These are phyloP conservation scores for Carollia perspicillata DNA, from an alignment of 2,113 vertebrate genomes.

Conservation along the genomic window DNA sequence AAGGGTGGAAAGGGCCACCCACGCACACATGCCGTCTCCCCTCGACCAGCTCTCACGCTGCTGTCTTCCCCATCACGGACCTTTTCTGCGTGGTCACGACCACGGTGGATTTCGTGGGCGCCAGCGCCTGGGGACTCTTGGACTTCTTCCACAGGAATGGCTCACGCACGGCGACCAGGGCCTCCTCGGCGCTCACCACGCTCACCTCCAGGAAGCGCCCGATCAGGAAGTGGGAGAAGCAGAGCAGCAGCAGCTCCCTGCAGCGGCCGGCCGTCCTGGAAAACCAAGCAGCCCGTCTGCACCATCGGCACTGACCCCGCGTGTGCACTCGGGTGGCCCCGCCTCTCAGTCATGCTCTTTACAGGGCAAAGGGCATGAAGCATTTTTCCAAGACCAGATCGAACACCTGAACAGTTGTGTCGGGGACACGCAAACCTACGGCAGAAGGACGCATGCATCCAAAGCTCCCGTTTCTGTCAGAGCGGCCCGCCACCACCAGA, in stretches of 20 bases:
- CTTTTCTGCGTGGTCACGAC: slow-evolving; percentile 75
- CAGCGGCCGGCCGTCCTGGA: slow-evolving; percentile 80
- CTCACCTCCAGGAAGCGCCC: slow-evolving; percentile 87
- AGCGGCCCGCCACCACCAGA: background rate
- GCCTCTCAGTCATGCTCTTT: background rate
- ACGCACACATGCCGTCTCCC: background rate
- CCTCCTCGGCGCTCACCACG: slow-evolving; percentile 84
- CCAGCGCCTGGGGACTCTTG: background rate
- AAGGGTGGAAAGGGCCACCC: fast-evolving
- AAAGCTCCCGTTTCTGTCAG: fast-evolving
- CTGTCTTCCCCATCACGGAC: slow-evolving; percentile 29
- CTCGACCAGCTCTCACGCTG: too few species aligned
- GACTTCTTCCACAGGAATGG: slow-evolving; percentile 74
- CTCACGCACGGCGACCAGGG: slow-evolving; percentile 79
- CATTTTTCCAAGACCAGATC: background rate
- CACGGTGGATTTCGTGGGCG: slow-evolving; percentile 65
- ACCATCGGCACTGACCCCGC: background rate
- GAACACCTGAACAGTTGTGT: background rate
- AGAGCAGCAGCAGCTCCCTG: slow-evolving; percentile 91
- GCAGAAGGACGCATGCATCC: fast-evolving
- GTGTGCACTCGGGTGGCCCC: too few species aligned
- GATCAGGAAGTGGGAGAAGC: slow-evolving; percentile 89
- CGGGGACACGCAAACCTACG: background rate
- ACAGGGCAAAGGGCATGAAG: background rate
- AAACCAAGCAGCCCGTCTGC: too few species aligned